Percentiles rank a stretch among this genome's conserved stretches.
Evolutionary conservation across 1,140 invertebrate genomes (phyloP).

Genomic region (Zaprionus tsacasi): DNA sequence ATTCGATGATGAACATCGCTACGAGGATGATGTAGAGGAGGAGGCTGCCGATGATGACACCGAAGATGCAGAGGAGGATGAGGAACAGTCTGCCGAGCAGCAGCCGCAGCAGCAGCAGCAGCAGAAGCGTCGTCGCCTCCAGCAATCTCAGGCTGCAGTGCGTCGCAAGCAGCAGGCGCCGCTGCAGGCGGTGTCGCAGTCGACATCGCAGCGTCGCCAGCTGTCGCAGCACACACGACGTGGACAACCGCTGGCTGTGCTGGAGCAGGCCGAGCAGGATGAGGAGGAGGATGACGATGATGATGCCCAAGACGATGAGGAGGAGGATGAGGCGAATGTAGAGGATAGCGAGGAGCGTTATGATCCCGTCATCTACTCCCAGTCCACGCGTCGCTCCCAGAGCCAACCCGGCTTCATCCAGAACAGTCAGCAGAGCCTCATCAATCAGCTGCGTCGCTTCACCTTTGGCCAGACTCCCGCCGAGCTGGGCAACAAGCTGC

Average conservation of each 20-base stretch:
- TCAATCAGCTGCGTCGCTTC: conserved; percentile 75
- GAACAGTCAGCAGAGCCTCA: conserved; percentile 70
- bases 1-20: conserved; percentile 32
- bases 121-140: conserved; percentile 40
- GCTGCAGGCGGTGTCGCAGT: conserved; percentile 9
- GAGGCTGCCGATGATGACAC: conserved; percentile 41
- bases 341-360: conserved; percentile 48
- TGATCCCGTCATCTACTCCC: conserved; percentile 23
- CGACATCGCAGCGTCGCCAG: conserved; percentile 27
- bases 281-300: conserved; percentile 44
- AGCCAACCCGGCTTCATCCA: conserved; percentile 74
- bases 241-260: conserved; percentile 38
- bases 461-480: conserved; percentile 68
- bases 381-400: conserved; percentile 62
- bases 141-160: conserved; percentile 35
- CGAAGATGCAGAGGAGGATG: conserved; percentile 31
- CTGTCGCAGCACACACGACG: conserved; percentile 18
- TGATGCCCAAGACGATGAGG: conserved; percentile 43
- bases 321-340: conserved; percentile 45
- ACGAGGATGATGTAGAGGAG: conserved; percentile 52
- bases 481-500: conserved; percentile 56
- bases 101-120: conserved; percentile 24
- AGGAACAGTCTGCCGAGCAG: conserved; percentile 26
- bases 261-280: conserved; percentile 29
- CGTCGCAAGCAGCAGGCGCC: conserved; percentile 40